Evolutionary conservation across 2,888 invertebrate species (phyloP).

Genomic region (Drosophila anomelani): DNA sequence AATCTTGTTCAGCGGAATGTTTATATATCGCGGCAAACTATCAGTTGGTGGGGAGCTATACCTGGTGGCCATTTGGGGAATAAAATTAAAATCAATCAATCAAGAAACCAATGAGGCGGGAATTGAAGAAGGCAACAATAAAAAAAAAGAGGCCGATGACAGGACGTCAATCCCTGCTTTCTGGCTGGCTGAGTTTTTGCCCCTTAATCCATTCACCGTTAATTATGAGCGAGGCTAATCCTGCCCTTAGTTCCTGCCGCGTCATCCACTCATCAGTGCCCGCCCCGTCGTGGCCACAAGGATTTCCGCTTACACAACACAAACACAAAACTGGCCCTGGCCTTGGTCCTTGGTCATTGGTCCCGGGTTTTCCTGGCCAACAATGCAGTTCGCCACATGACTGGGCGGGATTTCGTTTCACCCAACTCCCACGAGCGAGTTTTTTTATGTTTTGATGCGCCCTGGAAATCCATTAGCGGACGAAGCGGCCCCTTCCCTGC

Average conservation of each 20-base stretch:
- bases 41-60: not conserved
- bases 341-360: not conserved
- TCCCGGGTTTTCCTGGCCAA: slow-evolving; percentile 4
- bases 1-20: not conserved
- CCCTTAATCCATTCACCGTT: slow-evolving; percentile 10
- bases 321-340: slow-evolving; percentile 15
- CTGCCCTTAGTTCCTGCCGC: slow-evolving; percentile 6
- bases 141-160: not conserved
- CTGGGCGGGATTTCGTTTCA: slow-evolving; percentile 38
- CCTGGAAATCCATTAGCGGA: slow-evolving; percentile 50
- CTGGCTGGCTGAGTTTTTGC: not conserved
- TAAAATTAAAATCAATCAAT: slow-evolving; percentile 5
- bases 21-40: not conserved
- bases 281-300: slow-evolving; percentile 27
- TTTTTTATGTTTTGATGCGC: slow-evolving; percentile 39
- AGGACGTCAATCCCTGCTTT: slow-evolving; percentile 5
- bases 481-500: slow-evolving; percentile 20
- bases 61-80: not conserved
- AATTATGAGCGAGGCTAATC: slow-evolving; percentile 21
- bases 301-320: slow-evolving; percentile 57
- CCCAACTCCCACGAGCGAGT: not conserved
- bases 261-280: slow-evolving; percentile 30
- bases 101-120: slow-evolving; percentile 6
- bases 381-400: slow-evolving; percentile 49
- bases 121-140: not conserved